These are phyloP conservation scores for Ischnura elegans DNA, from an alignment of 2,888 invertebrate genomes.

Conservation along the genomic window DNA sequence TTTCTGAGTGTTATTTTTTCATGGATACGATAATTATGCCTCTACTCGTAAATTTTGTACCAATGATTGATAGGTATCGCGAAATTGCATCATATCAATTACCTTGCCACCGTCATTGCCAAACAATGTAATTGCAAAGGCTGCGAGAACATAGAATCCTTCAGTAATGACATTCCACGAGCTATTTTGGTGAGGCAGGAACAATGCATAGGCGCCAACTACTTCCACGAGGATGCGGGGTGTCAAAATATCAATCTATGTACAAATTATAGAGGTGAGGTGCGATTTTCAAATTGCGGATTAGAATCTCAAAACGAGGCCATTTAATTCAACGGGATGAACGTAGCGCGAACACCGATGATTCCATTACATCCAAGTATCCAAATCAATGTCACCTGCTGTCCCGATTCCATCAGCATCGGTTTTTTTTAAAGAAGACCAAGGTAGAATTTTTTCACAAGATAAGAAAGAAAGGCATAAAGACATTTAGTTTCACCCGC, in stretches of 20 bases:
- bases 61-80: neutral
- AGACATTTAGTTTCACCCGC: neutral
- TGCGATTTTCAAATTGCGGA: neutral
- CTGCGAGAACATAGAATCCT: neutral
- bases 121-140: neutral
- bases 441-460: too few relatives aligned
- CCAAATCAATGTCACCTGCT: neutral
- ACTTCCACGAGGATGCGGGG: neutral
- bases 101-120: neutral
- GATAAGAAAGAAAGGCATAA: neutral
- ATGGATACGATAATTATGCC: too few relatives aligned
- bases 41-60: neutral
- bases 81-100: neutral
- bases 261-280: neutral
- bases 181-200: neutral
- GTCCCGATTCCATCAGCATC: neutral
- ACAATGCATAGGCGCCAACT: neutral
- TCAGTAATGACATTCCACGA: neutral
- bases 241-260: neutral
- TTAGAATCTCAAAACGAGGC: neutral
- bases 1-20: too few relatives aligned
- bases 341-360: neutral
- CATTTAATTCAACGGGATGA: constrained; percentile 15
- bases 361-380: neutral
- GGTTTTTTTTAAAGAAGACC: too few relatives aligned